Evolutionary conservation across 2,113 vertebrate genomes (phyloP), one percentile per base, ranked within the genome.

Genomic region (Dasyornis broadbenti): DNA sequence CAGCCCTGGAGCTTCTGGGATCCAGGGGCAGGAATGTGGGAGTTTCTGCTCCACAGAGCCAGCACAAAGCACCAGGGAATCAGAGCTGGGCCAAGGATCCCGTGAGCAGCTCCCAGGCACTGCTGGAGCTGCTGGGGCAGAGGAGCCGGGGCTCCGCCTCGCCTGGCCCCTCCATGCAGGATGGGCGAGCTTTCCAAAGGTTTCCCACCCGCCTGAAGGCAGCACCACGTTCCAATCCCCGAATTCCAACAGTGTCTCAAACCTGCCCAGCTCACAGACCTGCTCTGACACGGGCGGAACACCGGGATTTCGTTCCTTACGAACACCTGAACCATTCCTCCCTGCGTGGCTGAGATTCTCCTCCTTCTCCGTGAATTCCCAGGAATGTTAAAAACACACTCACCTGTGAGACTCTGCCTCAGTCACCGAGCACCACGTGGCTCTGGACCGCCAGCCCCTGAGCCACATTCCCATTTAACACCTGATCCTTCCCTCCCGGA

Each of bases 341-440:
- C 50, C 44, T 11, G 54, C 33, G 68, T 30, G 9, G 57, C 28
- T 4, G 22, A 24, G 9, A 22, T n/a, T 7, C 8, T 22, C 39
- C 35, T 27, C 39, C 22, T 85, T 5, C 30, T 5, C 64, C 28
- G 7, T 0, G 5, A 33, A 21, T 33, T 52, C 57, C 42, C 33
- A 15, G 39, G 4, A 7, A 4, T 8, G 11, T 26, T 40, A 40
- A 47, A 35, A 42, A 40, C 3, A 0, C 27, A 6, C 53, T 57
- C 70, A 10, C 42, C 61, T 11, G 17, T 1, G n/a, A n/a, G n/a
- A n/a, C n/a, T n/a, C n/a, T n/a, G n/a, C n/a, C n/a, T n/a, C n/a
- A 15, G 35, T 5, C 7, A 47, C 18, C 0, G 0, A 53, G 47
- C 44, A 79, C n/a, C 49, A 52, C 0, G 0, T 30, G 64, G 28